Evolutionary conservation across 2,797 vertebrate species (phyloP).

Genomic region (Eutrigla gurnardus): DNA sequence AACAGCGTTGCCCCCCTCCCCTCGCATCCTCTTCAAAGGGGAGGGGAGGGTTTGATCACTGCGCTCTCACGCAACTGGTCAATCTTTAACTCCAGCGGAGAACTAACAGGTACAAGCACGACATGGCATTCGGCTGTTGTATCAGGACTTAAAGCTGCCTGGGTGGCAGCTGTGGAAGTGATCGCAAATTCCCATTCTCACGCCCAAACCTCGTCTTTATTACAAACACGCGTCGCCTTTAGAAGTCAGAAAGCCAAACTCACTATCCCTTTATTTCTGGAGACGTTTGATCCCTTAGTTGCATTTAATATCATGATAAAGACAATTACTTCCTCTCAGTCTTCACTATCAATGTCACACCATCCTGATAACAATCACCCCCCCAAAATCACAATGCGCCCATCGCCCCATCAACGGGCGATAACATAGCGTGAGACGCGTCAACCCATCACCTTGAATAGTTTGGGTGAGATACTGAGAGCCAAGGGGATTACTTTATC

Average conservation of each 20-base stretch:
- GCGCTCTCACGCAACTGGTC: conserved; percentile 91
- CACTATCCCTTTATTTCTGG: too few species aligned
- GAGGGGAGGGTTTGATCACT: conserved; percentile 78
- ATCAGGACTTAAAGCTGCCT: conserved; percentile 58
- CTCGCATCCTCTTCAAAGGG: conserved; percentile 78
- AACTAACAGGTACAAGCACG: conserved; percentile 79
- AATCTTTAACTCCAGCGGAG: conserved; percentile 86
- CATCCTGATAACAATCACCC: neutral
- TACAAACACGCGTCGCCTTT: neutral
- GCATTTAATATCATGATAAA: neutral
- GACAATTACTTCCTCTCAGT: neutral
- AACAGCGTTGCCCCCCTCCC: conserved; percentile 26
- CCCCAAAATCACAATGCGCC: neutral
- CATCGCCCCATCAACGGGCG: too few species aligned
- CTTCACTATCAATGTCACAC: neutral
- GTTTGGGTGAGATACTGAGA: neutral
- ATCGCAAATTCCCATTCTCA: conserved; percentile 39
- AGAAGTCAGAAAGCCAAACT: neutral
- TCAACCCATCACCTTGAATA: neutral
- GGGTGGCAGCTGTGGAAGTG: conserved; percentile 42
- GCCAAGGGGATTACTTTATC: neutral
- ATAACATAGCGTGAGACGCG: neutral
- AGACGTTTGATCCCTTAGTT: neutral
- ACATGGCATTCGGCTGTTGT: conserved; percentile 69
- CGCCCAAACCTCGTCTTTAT: neutral